Percentiles rank a stretch among this genome's conserved stretches.
phyloP scores from a whole-genome alignment of 2,888 invertebrate species.

The Hydropsyche betteni region DNA sequence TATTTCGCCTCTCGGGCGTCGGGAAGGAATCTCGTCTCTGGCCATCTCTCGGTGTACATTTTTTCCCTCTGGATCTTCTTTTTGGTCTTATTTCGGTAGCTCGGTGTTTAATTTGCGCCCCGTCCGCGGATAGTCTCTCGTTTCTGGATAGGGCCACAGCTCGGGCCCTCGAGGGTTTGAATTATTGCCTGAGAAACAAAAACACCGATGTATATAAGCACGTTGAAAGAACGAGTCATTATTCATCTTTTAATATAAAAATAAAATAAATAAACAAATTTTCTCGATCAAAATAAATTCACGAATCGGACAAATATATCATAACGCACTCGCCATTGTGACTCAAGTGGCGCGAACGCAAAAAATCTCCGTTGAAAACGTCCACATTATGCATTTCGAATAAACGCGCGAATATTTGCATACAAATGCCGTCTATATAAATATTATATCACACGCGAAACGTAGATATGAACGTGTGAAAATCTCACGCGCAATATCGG shows the following conservation, averaged over 20 bases:
- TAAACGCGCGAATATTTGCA: too few species aligned
- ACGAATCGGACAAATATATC: background rate
- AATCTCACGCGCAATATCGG: constrained; percentile 8
- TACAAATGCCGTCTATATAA: too few species aligned
- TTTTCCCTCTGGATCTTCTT: constrained; percentile 2
- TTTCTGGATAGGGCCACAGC: constrained; percentile 6
- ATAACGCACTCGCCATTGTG: too few species aligned
- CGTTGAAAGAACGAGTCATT: background rate
- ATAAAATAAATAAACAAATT: background rate
- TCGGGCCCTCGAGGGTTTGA: constrained; percentile 10
- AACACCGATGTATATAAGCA: background rate
- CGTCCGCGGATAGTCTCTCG: constrained; percentile 20
- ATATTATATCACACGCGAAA: too few species aligned
- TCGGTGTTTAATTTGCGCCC: constrained; percentile 37
- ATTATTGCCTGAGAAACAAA: constrained; percentile 28
- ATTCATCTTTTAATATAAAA: constrained; percentile 12
- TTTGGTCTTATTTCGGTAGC: background rate
- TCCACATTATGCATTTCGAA: too few species aligned
- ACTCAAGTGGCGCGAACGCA: too few species aligned
- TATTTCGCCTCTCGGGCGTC: constrained; percentile 42
- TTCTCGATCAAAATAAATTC: background rate
- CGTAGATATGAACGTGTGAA: background rate
- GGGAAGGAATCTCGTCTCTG: constrained; percentile 29
- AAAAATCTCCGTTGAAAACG: too few species aligned
- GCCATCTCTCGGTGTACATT: background rate